Evolutionary conservation across 2,888 invertebrate genomes (phyloP).

Genomic region (Dicyrtoma fusca): DNA sequence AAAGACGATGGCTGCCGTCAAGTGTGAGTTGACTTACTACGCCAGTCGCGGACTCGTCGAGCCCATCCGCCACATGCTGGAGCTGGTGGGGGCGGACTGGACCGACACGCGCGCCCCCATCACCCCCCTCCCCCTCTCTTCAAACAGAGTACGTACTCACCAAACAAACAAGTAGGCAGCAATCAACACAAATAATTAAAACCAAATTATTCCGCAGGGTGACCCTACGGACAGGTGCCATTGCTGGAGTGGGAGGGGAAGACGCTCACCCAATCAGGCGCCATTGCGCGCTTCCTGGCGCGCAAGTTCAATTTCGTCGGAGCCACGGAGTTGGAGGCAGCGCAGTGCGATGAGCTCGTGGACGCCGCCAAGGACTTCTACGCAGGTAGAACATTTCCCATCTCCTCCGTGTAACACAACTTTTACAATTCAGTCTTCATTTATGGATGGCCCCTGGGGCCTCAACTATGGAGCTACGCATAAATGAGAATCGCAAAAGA

Average conservation of each 20-base stretch:
- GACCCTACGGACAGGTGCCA: not conserved
- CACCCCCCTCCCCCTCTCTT: not conserved
- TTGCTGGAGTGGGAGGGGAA: not conserved
- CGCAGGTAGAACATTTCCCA: too few species aligned
- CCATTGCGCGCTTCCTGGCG: not conserved
- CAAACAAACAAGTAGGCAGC: not conserved
- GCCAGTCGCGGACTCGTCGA: not conserved
- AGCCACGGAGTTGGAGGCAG: not conserved
- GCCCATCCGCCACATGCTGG: not conserved
- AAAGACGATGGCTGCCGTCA: not conserved
- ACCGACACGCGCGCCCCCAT: not conserved
- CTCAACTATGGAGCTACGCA: too few species aligned
- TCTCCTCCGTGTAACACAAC: too few species aligned
- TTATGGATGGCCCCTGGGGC: too few species aligned
- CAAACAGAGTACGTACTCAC: too few species aligned
- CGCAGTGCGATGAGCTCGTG: not conserved
- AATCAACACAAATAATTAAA: not conserved
- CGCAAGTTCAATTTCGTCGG: not conserved
- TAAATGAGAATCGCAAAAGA: too few species aligned
- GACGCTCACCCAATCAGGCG: not conserved
- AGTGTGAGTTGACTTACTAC: constrained; percentile 7
- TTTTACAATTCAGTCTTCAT: too few species aligned
- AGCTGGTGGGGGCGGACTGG: not conserved
- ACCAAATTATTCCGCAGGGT: too few species aligned
- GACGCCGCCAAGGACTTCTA: not conserved